phyloP scores from a whole-genome alignment of 1,140 invertebrate species.

The Neuroterus valhalla region DNA sequence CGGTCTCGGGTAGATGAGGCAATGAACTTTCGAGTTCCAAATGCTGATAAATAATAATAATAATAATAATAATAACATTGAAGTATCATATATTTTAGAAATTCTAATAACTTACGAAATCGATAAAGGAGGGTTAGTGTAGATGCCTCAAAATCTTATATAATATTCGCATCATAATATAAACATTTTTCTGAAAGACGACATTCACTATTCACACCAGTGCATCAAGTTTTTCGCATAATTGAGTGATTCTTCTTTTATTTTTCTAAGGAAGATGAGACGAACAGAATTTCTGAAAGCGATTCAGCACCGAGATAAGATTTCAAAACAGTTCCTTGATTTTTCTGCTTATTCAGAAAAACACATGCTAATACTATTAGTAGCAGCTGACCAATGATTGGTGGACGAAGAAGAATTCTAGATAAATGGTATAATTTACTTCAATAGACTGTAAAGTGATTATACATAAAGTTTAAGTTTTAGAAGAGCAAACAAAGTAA shows the following conservation, averaged over 20 bases:
- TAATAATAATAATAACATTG: too few species aligned
- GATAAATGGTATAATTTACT: not conserved
- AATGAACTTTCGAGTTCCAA: too few species aligned
- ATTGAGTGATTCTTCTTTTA: not conserved
- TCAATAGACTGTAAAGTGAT: not conserved
- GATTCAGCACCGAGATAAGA: not conserved
- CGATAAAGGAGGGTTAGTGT: too few species aligned
- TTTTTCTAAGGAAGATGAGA: not conserved
- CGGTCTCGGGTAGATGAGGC: too few species aligned
- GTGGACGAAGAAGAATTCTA: not conserved
- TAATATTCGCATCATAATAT: too few species aligned
- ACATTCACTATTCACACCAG: not conserved
- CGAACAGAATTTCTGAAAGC: not conserved
- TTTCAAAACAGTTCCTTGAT: slow-evolving; percentile 18
- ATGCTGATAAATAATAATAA: too few species aligned
- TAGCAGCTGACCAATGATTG: slow-evolving; percentile 5
- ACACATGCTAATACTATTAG: not conserved
- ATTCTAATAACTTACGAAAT: too few species aligned
- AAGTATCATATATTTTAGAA: too few species aligned
- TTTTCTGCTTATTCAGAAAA: slow-evolving; percentile 6
- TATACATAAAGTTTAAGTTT: not conserved
- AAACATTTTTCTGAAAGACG: too few species aligned
- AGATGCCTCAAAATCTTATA: too few species aligned
- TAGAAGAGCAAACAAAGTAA: not conserved
- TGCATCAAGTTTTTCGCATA: not conserved